Base-by-base conservation (phyloP, 1,140 invertebrate genomes). In the Brachionus calyciflorus region DNA sequence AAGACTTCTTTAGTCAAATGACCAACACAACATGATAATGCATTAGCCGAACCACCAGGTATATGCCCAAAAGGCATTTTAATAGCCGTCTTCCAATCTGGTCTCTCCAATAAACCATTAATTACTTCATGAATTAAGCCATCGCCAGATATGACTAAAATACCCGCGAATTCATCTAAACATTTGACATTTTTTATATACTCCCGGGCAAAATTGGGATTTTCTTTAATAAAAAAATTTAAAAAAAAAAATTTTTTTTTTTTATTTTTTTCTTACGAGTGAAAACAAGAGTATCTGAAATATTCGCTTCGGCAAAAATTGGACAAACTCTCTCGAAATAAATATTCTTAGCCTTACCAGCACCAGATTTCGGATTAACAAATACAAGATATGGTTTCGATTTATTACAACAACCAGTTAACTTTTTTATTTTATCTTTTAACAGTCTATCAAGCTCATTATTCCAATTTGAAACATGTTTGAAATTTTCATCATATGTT, bases 31-130 rank as follows among this genome's bases (percentile, higher is more conserved):
- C 91, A 90, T 21, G 93, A 93, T 12, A 98, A 83, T 5, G 94
- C 95, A 86, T 98, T 98, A 14, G 94, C 94, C 9, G 94, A 96
- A 30, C 95, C 95, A 80, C 92, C 93, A 0, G 95, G 94, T 80
- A 98, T 88, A 37, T 94, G 89, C 0, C 92, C 93, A 3, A 98
- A 81, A 0, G 93, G 91, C 26, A 92, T 86, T 19, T 88, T 87
- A n/a, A 94, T 84, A 0, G 90, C 90, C 78, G 88, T 87, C 69
- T 90, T 87, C 92, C 93, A 95, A 83, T 98, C 94, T 17, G 88
- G 82, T 37, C 94, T 87, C 80, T 91, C 89, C 82, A 96, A 90
- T 76, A 96, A 84, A 7, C 93, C 94, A 86, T 98, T 97, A 17
- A 95, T 82, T 0, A 95, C 90, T 87, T 98, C 94, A 84, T 90